Evolutionary conservation across 2,113 vertebrate species (phyloP).

Genomic region (Thalassoma bifasciatum): DNA sequence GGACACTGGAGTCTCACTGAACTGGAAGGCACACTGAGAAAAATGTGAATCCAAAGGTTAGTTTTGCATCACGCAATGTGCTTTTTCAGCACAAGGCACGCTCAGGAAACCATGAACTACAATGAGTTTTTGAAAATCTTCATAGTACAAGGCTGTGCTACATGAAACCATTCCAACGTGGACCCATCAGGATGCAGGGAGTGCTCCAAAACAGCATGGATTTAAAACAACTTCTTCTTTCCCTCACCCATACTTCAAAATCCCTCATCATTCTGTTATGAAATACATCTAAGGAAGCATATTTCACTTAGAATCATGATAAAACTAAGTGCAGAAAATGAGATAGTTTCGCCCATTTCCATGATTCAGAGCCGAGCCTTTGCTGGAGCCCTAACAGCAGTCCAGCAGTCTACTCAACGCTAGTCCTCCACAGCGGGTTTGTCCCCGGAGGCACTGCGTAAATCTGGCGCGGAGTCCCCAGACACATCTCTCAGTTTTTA

Average conservation of each 20-base stretch:
- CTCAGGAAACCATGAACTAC: neutral
- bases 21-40: conserved; percentile 5
- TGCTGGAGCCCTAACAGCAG: conserved; percentile 13
- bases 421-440: conserved; percentile 11
- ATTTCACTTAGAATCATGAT: neutral
- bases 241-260: neutral
- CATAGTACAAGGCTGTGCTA: neutral
- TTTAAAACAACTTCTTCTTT: conserved; percentile 24
- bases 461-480: conserved; percentile 42
- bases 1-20: neutral
- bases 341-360: conserved; percentile 17
- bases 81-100: neutral
- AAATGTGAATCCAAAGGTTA: conserved; percentile 11
- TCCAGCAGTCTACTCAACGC: neutral
- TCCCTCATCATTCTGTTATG: neutral
- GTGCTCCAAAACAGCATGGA: neutral
- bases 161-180: conserved; percentile 8
- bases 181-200: conserved; percentile 14
- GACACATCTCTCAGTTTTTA: conserved; percentile 27
- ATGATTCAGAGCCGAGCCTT: conserved; percentile 6
- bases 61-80: conserved; percentile 5
- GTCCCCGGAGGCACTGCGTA: conserved; percentile 34
- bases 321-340: neutral
- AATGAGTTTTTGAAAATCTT: neutral
- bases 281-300: neutral